Evolutionary conservation across 1,140 invertebrate species (phyloP), one percentile per base, ranked within the genome.

Genomic region (Diorhabda elongata): DNA sequence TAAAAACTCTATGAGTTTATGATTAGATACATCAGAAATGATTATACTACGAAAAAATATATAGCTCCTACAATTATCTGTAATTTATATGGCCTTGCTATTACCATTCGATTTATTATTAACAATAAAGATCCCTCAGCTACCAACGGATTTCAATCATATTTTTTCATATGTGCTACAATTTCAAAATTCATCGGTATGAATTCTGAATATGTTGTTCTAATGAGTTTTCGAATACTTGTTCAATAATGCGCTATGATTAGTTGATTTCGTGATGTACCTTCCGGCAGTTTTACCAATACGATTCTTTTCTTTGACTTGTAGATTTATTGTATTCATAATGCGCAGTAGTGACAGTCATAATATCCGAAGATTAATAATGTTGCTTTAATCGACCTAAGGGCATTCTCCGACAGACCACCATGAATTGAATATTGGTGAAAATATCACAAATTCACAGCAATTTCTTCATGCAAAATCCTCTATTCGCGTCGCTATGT

Each of bases 401-500:
- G 26, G 47, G 47, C 47, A 52, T 8, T 52, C 47, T 52, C n/a
- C 47, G 6, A 52, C n/a, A 52, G 47, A 52, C 47, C 47, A 52
- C 47, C 47, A 52, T 8, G 47, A 52, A 52, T 52, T 6, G 47
- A 26, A 26, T 52, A 52, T 52, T 6, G n/a, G 47, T 52, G 4
- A 52, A n/a, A 52, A 52, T 52, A n/a, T 52, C 6, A n/a, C n/a
- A 52, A 52, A 52, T 52, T 6, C n/a, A 52, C n/a, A 8, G 47
- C 47, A 52, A 52, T 52, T 52, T 52, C 47, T 52, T 52, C 47
- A 52, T 52, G 47, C 47, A 52, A 52, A 52, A 52, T 52, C 6
- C 47, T 52, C 47, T n/a, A 52, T 52, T 52, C n/a, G n/a, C 47
- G 6, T 52, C n/a, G 47, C n/a, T 52, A 52, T 26, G 26, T 26